phyloP scores from a whole-genome alignment of 2,113 vertebrate species.

The Elephas maximus region DNA sequence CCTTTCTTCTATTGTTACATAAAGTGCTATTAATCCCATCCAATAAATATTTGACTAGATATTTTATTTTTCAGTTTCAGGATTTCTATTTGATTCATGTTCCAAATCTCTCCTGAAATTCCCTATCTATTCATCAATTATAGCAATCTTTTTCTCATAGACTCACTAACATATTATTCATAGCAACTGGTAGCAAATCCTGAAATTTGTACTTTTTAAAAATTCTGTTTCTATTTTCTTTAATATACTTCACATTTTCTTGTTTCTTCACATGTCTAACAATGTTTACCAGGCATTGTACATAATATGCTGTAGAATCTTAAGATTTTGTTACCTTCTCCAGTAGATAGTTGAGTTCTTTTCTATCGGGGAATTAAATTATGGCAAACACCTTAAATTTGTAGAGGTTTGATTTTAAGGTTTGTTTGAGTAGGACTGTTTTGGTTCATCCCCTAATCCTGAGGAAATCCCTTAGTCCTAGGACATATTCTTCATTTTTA shows the following conservation, averaged over 20 bases:
- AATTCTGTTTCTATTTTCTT: not conserved
- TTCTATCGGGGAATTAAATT: not conserved
- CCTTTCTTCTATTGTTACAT: not conserved
- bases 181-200: not conserved
- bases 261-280: not conserved
- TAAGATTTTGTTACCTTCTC: not conserved
- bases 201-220: not conserved
- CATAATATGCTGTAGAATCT: not conserved
- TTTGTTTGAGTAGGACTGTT: not conserved
- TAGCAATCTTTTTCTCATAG: not conserved
- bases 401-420: not conserved
- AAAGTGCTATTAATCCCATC: not conserved
- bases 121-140: not conserved
- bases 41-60: conserved; percentile 35
- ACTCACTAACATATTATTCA: not conserved
- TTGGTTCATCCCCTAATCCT: not conserved
- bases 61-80: too few species aligned
- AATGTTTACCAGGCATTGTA: not conserved
- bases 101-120: not conserved
- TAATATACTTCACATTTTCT: not conserved
- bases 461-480: not conserved
- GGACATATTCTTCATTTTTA: not conserved
- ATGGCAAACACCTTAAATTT: not conserved
- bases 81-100: not conserved
- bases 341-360: not conserved